phyloP scores from a whole-genome alignment of 2,888 invertebrate genomes.

The Stomorhina lunata region DNA sequence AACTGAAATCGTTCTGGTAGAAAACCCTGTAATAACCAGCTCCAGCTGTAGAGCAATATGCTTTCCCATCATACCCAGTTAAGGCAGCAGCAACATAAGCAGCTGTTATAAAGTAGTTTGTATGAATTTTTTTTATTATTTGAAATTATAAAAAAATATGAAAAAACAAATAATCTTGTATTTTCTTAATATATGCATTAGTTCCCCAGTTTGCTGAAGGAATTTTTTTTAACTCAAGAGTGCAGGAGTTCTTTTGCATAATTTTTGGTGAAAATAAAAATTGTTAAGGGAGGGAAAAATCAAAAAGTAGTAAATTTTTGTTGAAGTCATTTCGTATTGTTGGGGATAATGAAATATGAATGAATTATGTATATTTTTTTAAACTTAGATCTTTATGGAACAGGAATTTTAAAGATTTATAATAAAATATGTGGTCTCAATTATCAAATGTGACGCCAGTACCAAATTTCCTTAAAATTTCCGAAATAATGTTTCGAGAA shows the following conservation, averaged over 20 bases:
- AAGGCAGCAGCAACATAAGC: background rate
- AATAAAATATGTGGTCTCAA: no score
- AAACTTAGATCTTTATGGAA: no score
- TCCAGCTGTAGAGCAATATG: constrained; percentile 29
- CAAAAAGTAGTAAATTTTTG: no score
- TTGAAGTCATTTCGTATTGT: no score
- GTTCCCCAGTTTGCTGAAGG: constrained; percentile 6
- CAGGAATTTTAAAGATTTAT: no score
- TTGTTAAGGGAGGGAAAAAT: no score
- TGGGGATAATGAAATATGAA: no score
- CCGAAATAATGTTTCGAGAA: no score
- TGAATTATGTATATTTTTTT: no score
- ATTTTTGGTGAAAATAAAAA: background rate
- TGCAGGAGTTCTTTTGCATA: background rate
- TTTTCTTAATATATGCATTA: constrained; percentile 27
- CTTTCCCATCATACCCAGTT: background rate
- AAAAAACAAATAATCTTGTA: background rate
- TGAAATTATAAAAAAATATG: background rate
- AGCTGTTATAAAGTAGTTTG: background rate
- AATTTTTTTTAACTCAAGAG: background rate
- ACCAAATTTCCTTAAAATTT: no score
- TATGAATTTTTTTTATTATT: background rate
- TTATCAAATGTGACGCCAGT: no score
- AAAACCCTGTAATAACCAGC: background rate
- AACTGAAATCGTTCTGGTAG: no score